Evolutionary conservation across 2,113 vertebrate genomes (phyloP), one percentile per base, ranked within the genome.

Genomic region (Martes martes): DNA sequence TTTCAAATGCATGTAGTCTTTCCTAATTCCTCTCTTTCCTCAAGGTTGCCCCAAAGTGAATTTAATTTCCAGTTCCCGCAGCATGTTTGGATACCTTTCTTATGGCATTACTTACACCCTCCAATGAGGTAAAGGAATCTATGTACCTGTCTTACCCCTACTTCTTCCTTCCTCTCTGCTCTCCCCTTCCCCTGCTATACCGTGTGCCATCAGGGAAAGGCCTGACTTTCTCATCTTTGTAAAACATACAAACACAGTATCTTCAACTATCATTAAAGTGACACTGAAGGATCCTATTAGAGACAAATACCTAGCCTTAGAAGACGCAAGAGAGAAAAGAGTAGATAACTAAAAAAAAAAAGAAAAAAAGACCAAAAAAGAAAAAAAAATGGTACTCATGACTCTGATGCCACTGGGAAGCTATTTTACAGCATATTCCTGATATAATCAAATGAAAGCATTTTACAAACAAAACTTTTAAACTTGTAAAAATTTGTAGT

Each of bases 311-410:
- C 45, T 79, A 31, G 16, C 3, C 36, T 23, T 65, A 9, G 47
- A 57, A 94, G 59, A 52, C 63, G 61, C 11, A 8, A 95, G 42
- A 91, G 28, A 96, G 52, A 82, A 92, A 97, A 95, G n/a, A 82
- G 26, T 42, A 93, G 69, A 67, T 6, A 19, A 39, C 69, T 94
- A 91, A 90, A 0, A 26, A 61, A 81, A 74, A 74, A 0, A 26
- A 55, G 81, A 45, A 42, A 95, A 91, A 88, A 0, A 26, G n/a
- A 73, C 59, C 21, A 16, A 59, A 92, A 63, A 96, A 85, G 5
- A 55, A 85, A 76, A 42, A 57, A 82, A 42, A 52, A 63, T 24
- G 33, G 13, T 71, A 85, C 23, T 16, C 1, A 6, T 42, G 45
- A 69, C 65, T 47, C n/a, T 28, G 4, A 33, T 61, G 39, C 24